phyloP scores from a whole-genome alignment of 2,113 vertebrate genomes.

The Naja naja region DNA sequence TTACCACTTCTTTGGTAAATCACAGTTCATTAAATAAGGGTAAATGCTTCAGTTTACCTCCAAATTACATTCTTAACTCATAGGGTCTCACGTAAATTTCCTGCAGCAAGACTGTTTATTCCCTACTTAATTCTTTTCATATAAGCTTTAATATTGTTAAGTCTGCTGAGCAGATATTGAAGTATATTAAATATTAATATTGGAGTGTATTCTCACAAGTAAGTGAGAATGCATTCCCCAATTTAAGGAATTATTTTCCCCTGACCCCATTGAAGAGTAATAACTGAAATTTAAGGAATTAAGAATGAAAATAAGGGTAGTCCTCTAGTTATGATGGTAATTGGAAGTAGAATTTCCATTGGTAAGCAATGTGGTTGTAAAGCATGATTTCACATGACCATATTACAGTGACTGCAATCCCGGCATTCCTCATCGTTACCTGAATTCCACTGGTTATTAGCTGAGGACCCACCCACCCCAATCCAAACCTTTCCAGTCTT shows the following conservation, averaged over 20 bases:
- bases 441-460: neutral
- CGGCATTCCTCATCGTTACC: neutral
- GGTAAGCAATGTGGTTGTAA: neutral
- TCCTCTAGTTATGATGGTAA: neutral
- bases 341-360: neutral
- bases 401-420: neutral
- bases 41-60: neutral
- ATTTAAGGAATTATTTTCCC: neutral
- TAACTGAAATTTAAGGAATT: neutral
- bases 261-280: neutral
- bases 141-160: neutral
- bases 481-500: neutral
- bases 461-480: neutral
- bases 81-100: neutral
- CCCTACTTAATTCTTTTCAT: neutral
- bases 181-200: neutral
- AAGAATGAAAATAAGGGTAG: neutral
- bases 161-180: neutral
- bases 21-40: neutral
- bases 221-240: neutral
- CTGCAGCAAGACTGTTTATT: neutral
- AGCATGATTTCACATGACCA: neutral
- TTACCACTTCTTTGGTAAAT: neutral
- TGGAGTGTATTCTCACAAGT: neutral
- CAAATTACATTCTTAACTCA: neutral